Base-by-base conservation (phyloP, 2,113 vertebrate genomes). In the Spermophilus dauricus region DNA sequence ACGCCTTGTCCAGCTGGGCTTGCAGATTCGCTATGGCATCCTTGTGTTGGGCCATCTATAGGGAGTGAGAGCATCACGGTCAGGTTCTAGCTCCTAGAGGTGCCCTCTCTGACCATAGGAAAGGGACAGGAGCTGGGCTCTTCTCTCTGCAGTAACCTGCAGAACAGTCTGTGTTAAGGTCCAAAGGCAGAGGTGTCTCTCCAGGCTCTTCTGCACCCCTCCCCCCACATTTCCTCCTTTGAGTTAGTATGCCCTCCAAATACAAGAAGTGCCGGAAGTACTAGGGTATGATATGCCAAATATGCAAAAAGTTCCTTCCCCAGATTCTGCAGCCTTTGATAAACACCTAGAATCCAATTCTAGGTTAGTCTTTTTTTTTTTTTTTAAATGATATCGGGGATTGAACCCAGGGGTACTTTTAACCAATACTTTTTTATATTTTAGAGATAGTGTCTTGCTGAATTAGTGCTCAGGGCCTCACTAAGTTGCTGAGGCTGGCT, bases 21-120 rank as follows among this genome's bases (percentile, higher is more conserved):
- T 98, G 98, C 94, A 99, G 97, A 45, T 0, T 20, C 14, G 12
- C 42, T 81, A 98, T 56, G 51, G 95, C 58, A 2, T 98, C 96
- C 95, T 98, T 98, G 42, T 98, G 96, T 4, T 2, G 17, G 45
- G 24, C 56, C 73, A 97, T 86, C 99, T 99, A 82, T 39, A 88
- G 75, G 81, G 95, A 89, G 2, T 28, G 34, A 90, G 65, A 75
- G 77, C 39, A 26, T 45, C 13, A 37, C 69, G 3, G 22, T 91
- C 32, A 80, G 20, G 30, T 9, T 42, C 63, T 28, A 39, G 67
- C 18, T 81, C 65, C 51, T 8, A 73, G 51, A 80, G 39, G 28
- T 30, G 32, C 65, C n/a, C 48, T 87, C 51, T 34, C 14, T 69
- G 84, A 45, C 51, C 42, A 32, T 0, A 76, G 84, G 85, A 89